Evolutionary conservation across 2,888 invertebrate genomes (phyloP), one percentile per base, ranked within the genome.

Genomic region (Microplitis deprimator): DNA sequence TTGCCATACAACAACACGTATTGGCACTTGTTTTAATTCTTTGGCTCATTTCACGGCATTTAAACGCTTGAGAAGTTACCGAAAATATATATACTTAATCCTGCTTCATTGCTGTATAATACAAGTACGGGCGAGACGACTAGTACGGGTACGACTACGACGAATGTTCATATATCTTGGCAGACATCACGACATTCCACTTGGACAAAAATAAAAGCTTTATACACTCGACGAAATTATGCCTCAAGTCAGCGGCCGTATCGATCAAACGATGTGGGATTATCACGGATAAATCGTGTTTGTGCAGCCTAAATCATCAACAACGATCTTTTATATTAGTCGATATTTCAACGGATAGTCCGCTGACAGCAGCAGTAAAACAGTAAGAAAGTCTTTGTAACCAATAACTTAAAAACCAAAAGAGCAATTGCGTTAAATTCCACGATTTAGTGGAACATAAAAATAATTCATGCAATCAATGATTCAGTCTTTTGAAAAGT

Each of bases 211-310:
- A 77, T 76, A 73, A 73, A 76, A 64, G 64, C 20, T 17, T 39
- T 41, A 64, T 16, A 20, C 17, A 39, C 20, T 13, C 41, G 13
- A 72, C 20, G 10, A 73, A 73, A 73, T 73, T 59, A 73, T 67
- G 39, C 59, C n/a, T 59, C 65, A 29, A 40, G 20, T 29, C 61
- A 20, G 38, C 16, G 60, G 38, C 20, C 64, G 68, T 79, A 80
- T 80, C 79, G 81, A 81, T 81, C 76, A 81, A 80, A 81, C 81
- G 67, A 64, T 78, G 68, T 40, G 61, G 40, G 38, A 16, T 65
- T 41, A 29, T 65, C 13, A 29, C 10, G 38, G 65, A 73, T 50
- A 67, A 59, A 65, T 41, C 64, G 73, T 73, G 65, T 65, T 62
- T 73, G 64, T 20, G 5, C 20, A 17, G 29, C 20, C 50, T 41